Base-by-base conservation (phyloP, 2,113 vertebrate species). In the Speoplatyrhinus poulsoni region DNA sequence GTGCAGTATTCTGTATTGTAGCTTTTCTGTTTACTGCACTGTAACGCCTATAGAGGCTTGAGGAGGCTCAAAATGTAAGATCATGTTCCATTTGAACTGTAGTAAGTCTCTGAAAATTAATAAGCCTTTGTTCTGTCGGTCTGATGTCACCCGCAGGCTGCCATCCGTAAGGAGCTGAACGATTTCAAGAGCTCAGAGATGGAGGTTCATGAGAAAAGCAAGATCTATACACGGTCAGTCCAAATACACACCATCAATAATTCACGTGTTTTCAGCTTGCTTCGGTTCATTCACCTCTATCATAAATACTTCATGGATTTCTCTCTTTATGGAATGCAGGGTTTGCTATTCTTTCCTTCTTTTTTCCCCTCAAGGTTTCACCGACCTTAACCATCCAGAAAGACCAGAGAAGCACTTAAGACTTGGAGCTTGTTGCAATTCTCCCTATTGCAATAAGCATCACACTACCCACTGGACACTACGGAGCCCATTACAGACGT, bases 121-220 rank as follows among this genome's bases (percentile, higher is more conserved):
- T 41, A 52, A 15, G 3, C 49, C 11, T 52, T 52, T 11, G 3
- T 52, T 11, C 49, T 11, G 26, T 26, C 56, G 19, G 17, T 81
- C 56, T 77, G 47, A 41, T 11, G 60, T 83, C 63, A 66, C 83
- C 8, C 77, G 19, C 75, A 99, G 97, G 97, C 97, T 53, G 97
- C 97, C 78, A 99, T 99, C 83, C 93, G 97, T 75, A 98, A 97
- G 87, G 98, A 99, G 85, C 88, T 99, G 58, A 99, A 99, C 16
- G 97, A 99, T 69, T 99, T 97, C 87, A 99, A 99, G 92, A 98
- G 96, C 89, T 94, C 94, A 33, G 98, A 99, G 91, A 99, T 99
- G 98, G 96, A 95, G 76, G 98, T 99, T 62, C 98, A 99, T 0
- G 94, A 95, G 77, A 94, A 98, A 0, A 99, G 98, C 94, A 95